Evolutionary conservation across 2,797 vertebrate genomes (phyloP), one percentile per base, ranked within the genome.

Genomic region (Acomys russatus): DNA sequence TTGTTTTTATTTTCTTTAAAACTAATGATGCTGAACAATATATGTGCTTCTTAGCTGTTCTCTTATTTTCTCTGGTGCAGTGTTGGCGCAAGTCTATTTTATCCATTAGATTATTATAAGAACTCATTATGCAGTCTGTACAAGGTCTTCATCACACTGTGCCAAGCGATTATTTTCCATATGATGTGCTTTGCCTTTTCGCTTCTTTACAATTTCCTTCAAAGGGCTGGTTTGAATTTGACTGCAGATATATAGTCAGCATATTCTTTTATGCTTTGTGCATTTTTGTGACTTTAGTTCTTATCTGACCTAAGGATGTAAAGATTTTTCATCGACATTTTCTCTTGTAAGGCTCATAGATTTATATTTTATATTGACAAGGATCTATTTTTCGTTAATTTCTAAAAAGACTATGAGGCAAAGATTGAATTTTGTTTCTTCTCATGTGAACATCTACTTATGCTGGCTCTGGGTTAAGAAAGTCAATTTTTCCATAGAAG

Each of bases 371-470:
- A 66, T 5, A 35, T 73, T 61, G 23, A 82, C 54, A 25, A 18
- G 35, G 22, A 88, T 35, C 23, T 18, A 51, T 35, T 93, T 87
- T 91, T 63, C 83, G 7, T 49, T n/a, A 76, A 76, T 77, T 82
- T 87, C 70, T 93, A 8, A 76, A 51, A 51, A 4, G 59, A 2
- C 3, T 51, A 9, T 71, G 44, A 64, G 77, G 25, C 44, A 64
- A 71, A 95, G 18, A 30, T 73, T 95, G 38, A 87, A 38, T 15
- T 82, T 87, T 73, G 30, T 54, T 68, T 77, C 74, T 85, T 70
- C 35, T 74, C 66, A 38, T 56, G 63, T 77, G 49, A 63, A 1
- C 49, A 38, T 38, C 30, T 68, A 25, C 5, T 4, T 68, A 54
- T 38, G 84, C 9, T 49, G 78, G 3, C 4, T 76, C 2, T 8